These are phyloP conservation scores for Lysandra coridon DNA, from an alignment of 2,888 invertebrate genomes.

Conservation along the genomic window DNA sequence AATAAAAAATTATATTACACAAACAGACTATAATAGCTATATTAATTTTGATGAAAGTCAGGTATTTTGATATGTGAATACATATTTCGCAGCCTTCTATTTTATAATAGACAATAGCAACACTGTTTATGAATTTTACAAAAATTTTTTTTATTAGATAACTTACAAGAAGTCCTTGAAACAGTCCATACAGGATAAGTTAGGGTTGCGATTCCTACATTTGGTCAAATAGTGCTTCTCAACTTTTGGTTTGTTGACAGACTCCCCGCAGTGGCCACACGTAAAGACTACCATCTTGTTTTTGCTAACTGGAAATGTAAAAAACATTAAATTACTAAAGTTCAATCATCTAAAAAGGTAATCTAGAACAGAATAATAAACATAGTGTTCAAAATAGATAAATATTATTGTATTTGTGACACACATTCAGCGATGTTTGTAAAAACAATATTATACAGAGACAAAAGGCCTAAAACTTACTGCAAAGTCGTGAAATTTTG, in stretches of 20 bases:
- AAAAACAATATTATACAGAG: background rate
- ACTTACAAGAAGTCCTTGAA: constrained; percentile 91
- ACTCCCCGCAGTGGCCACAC: constrained; percentile 94
- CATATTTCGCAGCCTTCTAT: background rate
- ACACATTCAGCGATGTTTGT: background rate
- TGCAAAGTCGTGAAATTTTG: background rate
- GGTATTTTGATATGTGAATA: no score
- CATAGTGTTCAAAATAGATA: constrained; percentile 8
- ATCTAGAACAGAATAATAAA: background rate
- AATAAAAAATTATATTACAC: background rate
- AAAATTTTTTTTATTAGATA: constrained; percentile 35
- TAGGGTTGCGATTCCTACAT: constrained; percentile 84
- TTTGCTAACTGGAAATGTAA: constrained; percentile 9
- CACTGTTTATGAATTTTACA: background rate
- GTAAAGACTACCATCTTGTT: constrained; percentile 94
- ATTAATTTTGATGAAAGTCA: background rate
- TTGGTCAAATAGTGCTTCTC: constrained; percentile 91
- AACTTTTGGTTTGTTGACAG: constrained; percentile 94
- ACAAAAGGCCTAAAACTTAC: background rate
- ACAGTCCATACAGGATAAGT: constrained; percentile 95
- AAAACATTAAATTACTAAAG: background rate
- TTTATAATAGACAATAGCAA: background rate
- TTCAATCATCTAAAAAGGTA: background rate
- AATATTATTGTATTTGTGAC: background rate
- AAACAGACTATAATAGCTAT: background rate